phyloP scores from a whole-genome alignment of 2,113 vertebrate species.

The Mormoops blainvillei region DNA sequence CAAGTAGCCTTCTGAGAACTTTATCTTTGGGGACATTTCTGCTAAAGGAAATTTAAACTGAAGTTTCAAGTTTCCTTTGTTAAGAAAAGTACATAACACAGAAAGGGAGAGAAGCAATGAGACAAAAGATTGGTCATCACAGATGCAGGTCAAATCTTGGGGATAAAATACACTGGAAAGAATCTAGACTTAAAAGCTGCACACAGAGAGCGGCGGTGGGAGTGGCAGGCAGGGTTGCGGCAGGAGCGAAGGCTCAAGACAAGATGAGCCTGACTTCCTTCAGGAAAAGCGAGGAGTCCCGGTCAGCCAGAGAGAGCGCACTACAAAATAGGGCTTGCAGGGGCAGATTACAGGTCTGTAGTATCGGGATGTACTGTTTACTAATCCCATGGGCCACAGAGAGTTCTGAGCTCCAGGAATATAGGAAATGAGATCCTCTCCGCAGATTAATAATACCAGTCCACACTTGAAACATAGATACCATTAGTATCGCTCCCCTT shows the following conservation, averaged over 20 bases:
- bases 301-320: neutral
- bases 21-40: constrained; percentile 53
- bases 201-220: neutral
- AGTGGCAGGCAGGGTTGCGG: neutral
- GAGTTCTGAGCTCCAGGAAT: neutral
- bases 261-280: neutral
- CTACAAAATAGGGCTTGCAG: neutral
- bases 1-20: constrained; percentile 37
- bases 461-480: neutral
- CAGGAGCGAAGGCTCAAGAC: neutral
- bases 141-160: constrained; percentile 4
- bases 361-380: neutral
- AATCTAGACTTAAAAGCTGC: neutral
- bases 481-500: neutral
- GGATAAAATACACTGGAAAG: neutral
- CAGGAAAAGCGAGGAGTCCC: neutral
- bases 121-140: neutral
- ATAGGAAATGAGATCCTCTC: neutral
- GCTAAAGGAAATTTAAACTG: constrained; percentile 52
- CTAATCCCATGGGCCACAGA: neutral
- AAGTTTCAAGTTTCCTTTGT: constrained; percentile 52
- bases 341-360: neutral
- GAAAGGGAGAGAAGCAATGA: neutral
- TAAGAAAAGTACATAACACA: constrained; percentile 57
- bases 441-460: neutral